phyloP scores from a whole-genome alignment of 2,797 vertebrate species.

The Eleutherodactylus coqui region DNA sequence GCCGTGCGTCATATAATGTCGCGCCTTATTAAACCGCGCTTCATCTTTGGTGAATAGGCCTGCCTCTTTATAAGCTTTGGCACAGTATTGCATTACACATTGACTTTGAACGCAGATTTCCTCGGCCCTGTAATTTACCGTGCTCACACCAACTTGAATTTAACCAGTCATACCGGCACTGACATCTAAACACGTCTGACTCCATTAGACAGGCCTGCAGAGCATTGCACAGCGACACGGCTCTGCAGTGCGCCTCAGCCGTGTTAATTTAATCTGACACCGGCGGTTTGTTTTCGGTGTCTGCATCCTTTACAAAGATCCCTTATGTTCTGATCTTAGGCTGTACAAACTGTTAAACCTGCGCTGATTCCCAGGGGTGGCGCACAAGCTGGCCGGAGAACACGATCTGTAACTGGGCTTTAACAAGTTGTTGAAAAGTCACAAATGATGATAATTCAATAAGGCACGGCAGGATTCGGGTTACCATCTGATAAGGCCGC shows the following conservation, averaged over 20 bases:
- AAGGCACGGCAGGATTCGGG: slow-evolving; percentile 50
- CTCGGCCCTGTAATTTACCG: not conserved
- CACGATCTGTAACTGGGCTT: slow-evolving; percentile 60
- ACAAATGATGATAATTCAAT: slow-evolving; percentile 63
- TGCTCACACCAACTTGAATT: slow-evolving; percentile 18
- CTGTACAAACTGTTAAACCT: slow-evolving; percentile 47
- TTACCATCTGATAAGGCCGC: slow-evolving; percentile 62
- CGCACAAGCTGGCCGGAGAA: slow-evolving; percentile 47
- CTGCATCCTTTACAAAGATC: slow-evolving; percentile 57
- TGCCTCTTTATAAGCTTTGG: slow-evolving; percentile 26
- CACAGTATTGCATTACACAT: slow-evolving; percentile 38
- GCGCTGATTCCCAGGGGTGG: slow-evolving; percentile 41
- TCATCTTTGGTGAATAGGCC: slow-evolving; percentile 9
- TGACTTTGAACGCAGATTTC: slow-evolving; percentile 15
- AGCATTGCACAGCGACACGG: not conserved
- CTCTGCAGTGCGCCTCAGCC: slow-evolving; percentile 7
- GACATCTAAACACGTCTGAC: slow-evolving; percentile 24
- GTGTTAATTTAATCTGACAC: slow-evolving; percentile 56
- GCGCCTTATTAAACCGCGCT: slow-evolving; percentile 16
- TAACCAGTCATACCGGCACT: slow-evolving; percentile 15
- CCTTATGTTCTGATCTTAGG: slow-evolving; percentile 55
- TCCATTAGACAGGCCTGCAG: slow-evolving; percentile 7
- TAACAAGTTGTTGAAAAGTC: slow-evolving; percentile 59
- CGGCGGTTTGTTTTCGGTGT: slow-evolving; percentile 46
- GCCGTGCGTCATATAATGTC: slow-evolving; percentile 27